Percentiles rank a stretch among this genome's conserved stretches.
phyloP scores from a whole-genome alignment of 1,140 invertebrate species.

The Neodiprion virginianus region DNA sequence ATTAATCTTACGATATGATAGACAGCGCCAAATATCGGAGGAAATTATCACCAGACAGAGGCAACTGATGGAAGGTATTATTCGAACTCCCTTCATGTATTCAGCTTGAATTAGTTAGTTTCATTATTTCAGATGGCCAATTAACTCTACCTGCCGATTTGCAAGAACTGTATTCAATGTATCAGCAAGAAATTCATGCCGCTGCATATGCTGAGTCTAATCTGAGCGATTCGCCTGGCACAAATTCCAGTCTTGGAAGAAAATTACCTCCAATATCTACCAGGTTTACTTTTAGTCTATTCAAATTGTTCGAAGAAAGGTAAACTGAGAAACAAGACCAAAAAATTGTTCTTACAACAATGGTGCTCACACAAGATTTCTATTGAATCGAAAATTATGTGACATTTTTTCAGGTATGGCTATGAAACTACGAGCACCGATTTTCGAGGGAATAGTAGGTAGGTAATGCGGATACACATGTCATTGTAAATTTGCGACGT shows the following conservation, averaged over 20 bases:
- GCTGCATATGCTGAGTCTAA: slow-evolving; percentile 71
- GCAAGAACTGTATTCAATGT: slow-evolving; percentile 83
- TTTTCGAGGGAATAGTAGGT: slow-evolving; percentile 46
- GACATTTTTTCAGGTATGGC: slow-evolving; percentile 28
- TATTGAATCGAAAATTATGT: no score
- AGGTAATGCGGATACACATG: slow-evolving; percentile 9
- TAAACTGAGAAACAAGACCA: no score
- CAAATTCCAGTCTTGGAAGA: slow-evolving; percentile 35
- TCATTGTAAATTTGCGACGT: not conserved
- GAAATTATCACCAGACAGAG: slow-evolving; percentile 90
- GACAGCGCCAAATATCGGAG: slow-evolving; percentile 86
- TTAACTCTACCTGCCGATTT: slow-evolving; percentile 78
- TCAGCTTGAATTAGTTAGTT: not conserved
- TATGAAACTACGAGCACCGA: slow-evolving; percentile 45
- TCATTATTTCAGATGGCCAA: slow-evolving; percentile 63
- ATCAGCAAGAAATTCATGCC: slow-evolving; percentile 85
- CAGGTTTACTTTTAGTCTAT: slow-evolving; percentile 14
- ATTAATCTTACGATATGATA: slow-evolving; percentile 81
- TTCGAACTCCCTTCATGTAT: slow-evolving; percentile 25
- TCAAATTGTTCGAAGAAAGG: no score
- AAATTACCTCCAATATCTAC: slow-evolving; percentile 49
- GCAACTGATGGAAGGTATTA: slow-evolving; percentile 82
- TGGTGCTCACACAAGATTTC: no score
- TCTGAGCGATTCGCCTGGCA: slow-evolving; percentile 39
- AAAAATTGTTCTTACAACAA: no score